Base-by-base conservation (phyloP, 2,888 invertebrate species). In the Drosophila anomelani region DNA sequence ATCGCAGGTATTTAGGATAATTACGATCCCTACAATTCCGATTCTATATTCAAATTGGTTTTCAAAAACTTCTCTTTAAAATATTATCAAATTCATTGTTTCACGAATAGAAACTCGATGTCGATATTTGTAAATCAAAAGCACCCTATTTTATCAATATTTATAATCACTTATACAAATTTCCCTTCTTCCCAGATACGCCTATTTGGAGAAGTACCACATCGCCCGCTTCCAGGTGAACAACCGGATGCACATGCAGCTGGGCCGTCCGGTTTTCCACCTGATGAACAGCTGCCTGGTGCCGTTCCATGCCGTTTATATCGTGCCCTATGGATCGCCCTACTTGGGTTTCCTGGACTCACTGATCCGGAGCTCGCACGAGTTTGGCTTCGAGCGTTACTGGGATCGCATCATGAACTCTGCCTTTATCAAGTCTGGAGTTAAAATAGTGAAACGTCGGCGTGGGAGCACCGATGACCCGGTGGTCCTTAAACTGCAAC, bases 261-360 rank as follows among this genome's bases (percentile, higher is more conserved):
- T 92, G 36, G 94, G 94, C 0, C 92, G 93, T 43, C 93, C 93
- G 0, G 43, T 94, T 0, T 94, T 92, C 72, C 94, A 94, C 77
- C 90, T 93, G 0, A 93, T 94, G 83, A 76, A 81, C 10, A 93
- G 93, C 34, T 94, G 94, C 77, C 94, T 94, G 15, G 92, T 94
- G 0, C 94, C 94, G 0, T 94, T 94, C 82, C 93, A 93, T 20
- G 93, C 94, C 0, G 94, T 94, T 0, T 94, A 94, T 69, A 94
- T 94, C 1, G 90, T 94, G 12, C 93, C 93, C n/a, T 94, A 94
- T 75, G 95, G 95, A 2, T 94, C 94, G 36, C 94, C 94, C 0
- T 94, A 94, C 81, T 86, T 94, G 54, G 92, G 92, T 10, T 93
- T 92, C 59, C 55, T 95, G 6, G 92, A 94, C 72, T 90, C 90